Evolutionary conservation across 2,888 invertebrate species (phyloP).

Genomic region (Incurvaria masculella): DNA sequence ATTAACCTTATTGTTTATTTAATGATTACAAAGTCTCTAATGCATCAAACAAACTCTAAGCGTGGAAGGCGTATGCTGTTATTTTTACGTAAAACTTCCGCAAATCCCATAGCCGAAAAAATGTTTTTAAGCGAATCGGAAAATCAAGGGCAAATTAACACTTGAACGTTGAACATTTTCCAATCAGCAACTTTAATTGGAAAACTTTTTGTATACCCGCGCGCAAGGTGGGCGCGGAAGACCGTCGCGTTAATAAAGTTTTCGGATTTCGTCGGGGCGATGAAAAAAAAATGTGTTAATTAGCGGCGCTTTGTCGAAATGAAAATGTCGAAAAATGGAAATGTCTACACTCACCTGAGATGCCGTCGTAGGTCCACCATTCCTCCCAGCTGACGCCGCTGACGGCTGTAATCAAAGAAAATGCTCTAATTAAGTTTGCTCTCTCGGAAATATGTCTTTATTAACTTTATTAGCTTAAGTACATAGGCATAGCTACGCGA

Average conservation of each 20-base stretch:
- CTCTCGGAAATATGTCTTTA: background rate
- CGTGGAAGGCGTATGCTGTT: no score
- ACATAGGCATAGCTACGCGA: no score
- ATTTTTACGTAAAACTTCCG: no score
- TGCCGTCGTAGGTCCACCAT: constrained; percentile 96
- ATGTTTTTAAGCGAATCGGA: constrained; percentile 14
- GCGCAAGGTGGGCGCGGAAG: constrained; percentile 18
- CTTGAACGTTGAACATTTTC: constrained; percentile 52
- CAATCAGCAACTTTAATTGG: constrained; percentile 55
- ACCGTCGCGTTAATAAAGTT: constrained; percentile 54
- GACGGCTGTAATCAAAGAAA: constrained; percentile 63
- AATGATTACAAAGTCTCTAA: no score
- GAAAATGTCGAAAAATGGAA: background rate
- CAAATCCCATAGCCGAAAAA: no score
- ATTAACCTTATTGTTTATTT: no score
- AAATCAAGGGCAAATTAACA: constrained; percentile 51
- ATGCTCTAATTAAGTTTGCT: constrained; percentile 39
- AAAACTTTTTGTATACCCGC: constrained; percentile 41
- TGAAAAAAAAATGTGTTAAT: constrained; percentile 53
- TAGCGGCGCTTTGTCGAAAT: constrained; percentile 22
- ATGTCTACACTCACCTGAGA: constrained; percentile 73
- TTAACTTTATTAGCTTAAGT: background rate
- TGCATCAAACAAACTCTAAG: no score
- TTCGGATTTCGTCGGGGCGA: constrained; percentile 32
- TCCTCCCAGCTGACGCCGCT: constrained; percentile 87